Percentiles rank a stretch among this genome's conserved stretches.
phyloP scores from a whole-genome alignment of 2,797 vertebrate genomes.

The Alcedo quadribrachys region DNA sequence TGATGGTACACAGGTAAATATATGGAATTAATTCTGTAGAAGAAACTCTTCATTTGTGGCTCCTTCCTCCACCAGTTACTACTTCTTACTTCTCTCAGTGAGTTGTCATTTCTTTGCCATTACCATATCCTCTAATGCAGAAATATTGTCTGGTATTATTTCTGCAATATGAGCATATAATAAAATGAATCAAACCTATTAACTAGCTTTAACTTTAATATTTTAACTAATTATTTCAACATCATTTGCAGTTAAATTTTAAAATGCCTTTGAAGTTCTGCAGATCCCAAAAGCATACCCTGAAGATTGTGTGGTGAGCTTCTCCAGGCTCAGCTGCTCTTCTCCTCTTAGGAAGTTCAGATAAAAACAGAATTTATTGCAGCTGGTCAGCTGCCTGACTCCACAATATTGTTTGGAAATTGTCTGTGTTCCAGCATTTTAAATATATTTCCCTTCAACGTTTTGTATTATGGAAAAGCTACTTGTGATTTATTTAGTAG shows the following conservation, averaged over 20 bases:
- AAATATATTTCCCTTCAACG: slow-evolving; percentile 22
- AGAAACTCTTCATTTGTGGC: not conserved
- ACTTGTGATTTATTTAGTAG: slow-evolving; percentile 56
- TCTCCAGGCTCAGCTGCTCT: not conserved
- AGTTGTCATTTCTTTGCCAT: not conserved
- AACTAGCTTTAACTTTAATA: not conserved
- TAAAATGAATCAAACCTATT: not conserved
- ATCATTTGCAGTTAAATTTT: not conserved
- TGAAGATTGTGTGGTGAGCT: not conserved
- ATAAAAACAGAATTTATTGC: slow-evolving; percentile 31
- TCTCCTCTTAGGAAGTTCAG: not conserved
- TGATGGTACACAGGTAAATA: not conserved
- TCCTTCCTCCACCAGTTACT: not conserved
- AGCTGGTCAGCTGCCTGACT: not conserved
- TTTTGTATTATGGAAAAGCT: slow-evolving; percentile 19
- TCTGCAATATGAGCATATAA: not conserved
- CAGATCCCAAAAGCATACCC: accelerated
- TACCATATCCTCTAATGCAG: not conserved
- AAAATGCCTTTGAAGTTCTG: not conserved
- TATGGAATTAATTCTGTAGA: not conserved
- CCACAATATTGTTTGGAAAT: slow-evolving; percentile 47
- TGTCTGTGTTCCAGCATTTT: slow-evolving; percentile 2
- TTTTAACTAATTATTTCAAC: not conserved
- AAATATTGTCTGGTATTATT: not conserved
- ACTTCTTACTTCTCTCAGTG: not conserved